Evolutionary conservation across 1,140 invertebrate genomes (phyloP), one percentile per base, ranked within the genome.

Genomic region (Halotydeus destructor): DNA sequence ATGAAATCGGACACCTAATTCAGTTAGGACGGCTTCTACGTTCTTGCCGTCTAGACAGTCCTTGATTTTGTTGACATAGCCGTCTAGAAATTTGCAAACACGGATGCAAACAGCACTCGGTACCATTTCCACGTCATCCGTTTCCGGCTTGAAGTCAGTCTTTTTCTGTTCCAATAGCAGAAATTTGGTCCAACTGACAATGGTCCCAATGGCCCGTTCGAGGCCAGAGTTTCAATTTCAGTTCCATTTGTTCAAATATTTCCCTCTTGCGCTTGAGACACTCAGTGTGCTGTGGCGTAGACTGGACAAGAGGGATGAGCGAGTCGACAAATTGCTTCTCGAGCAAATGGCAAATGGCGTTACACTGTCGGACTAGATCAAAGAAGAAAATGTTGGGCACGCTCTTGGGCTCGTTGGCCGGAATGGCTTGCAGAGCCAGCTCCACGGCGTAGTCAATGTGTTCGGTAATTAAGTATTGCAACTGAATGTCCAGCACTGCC

Each of bases 371-470:
- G 4, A 89, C 77, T 12, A 89, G 74, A 57, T 84, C 80, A 55
- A 97, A 94, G 62, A 97, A 97, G 58, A 89, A 78, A 35, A 94
- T 74, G 56, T 85, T 69, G 61, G 50, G 89, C 70, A 76, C 72
- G 44, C 57, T 63, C 51, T 74, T 72, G 43, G 76, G 79, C 60
- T 97, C 89, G 2, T 83, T 75, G 23, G 88, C 74, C 0, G 91
- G 86, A 45, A 97, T 67, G 23, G 54, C 57, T 48, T 91, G 81
- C 32, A 97, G 60, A 0, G 82, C 89, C 16, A 97, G 56, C 59
- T 97, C 91, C 8, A 97, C 52, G 0, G 88, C 89, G 64, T 97
- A 97, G 58, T 94, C 85, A 1, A 97, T 77, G 57, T 96, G 86
- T 54, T 97, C 86, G 12, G 73, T 72, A 44, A 93, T 71, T 1